These are phyloP conservation scores for Caenorhabditis sp. DNA, from an alignment of 2,888 invertebrate species.

Conservation along the genomic window DNA sequence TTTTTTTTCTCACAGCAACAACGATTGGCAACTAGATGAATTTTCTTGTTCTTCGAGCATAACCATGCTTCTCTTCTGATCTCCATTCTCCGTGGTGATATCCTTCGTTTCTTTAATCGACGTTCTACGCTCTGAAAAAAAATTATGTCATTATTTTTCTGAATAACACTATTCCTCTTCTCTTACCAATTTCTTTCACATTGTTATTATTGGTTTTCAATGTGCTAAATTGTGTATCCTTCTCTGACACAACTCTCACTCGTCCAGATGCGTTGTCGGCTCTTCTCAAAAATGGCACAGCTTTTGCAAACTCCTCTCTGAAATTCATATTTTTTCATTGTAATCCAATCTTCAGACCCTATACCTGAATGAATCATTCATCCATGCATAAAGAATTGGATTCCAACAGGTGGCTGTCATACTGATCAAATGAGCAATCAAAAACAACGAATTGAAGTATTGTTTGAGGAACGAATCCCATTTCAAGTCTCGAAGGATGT, in stretches of 20 bases:
- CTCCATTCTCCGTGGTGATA: constrained; percentile 13
- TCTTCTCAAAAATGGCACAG: constrained; percentile 49
- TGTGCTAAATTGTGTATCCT: background rate
- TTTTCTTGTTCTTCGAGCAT: constrained; percentile 36
- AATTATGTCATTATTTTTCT: background rate
- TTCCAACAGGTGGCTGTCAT: constrained; percentile 80
- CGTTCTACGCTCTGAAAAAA: constrained; percentile 2
- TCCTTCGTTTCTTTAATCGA: constrained; percentile 17
- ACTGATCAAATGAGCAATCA: constrained; percentile 82
- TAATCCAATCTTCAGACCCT: constrained; percentile 1
- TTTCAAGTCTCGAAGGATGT: constrained; percentile 62
- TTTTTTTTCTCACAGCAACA: constrained; percentile 14
- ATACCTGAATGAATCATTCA: constrained; percentile 77
- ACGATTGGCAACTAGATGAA: constrained; percentile 33
- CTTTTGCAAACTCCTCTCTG: constrained; percentile 65
- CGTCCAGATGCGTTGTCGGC: background rate
- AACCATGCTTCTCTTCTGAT: constrained; percentile 30
- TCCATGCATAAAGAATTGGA: constrained; percentile 91
- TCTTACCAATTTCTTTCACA: background rate
- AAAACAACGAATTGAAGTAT: constrained; percentile 88
- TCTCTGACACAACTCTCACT: background rate
- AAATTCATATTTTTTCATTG: constrained; percentile 9
- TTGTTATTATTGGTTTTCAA: background rate
- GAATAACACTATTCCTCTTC: background rate
- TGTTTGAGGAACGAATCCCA: constrained; percentile 76